Base-by-base conservation (phyloP, 1,140 invertebrate genomes). In the Battus philenor region DNA sequence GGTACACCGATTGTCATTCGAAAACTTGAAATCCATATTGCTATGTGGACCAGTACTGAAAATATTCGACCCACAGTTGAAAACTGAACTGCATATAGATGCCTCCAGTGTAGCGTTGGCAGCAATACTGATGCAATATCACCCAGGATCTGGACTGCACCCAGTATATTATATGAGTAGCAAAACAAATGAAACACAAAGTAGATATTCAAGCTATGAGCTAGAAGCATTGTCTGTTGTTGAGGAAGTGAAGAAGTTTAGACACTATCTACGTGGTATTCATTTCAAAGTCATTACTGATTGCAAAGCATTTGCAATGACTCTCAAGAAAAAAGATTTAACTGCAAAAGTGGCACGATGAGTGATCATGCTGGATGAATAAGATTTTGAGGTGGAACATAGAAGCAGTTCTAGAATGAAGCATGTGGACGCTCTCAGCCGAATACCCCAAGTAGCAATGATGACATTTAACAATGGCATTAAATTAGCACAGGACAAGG, bases 281-380 rank as follows among this genome's bases (percentile, higher is more conserved):
- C 38, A 77, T 7, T 87, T 87, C 47, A 72, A 81, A 43, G 80
- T 89, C n/a, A 55, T 74, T 13, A 77, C 66, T 10, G 77, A 75
- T 50, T 82, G 73, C 45, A n/a, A 51, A 32, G 74, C 79, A 4
- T 75, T 85, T 34, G 22, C 65, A 13, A 50, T 66, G 41, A 86
- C 81, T 1, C 39, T 87, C 12, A 54, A 56, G 8, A 86, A 84
- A 16, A 72, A 64, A 56, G 69, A 84, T 16, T 16, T 82, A 11
- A 34, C 61, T 0, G 27, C 65, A 1, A 68, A 54, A 55, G 62
- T 85, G 3, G 67, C 76, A 2, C 51, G 78, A 16, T 85, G 75
- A 63, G 50, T 49, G 0, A 6, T 67, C 4, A 34, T 55, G 4
- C 18, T 68, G 3, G 16, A 64, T 2, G 39, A 64, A 9, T 69